Conservation (phyloP, 2,888 invertebrate species). For the Amiota minor region DNA sequence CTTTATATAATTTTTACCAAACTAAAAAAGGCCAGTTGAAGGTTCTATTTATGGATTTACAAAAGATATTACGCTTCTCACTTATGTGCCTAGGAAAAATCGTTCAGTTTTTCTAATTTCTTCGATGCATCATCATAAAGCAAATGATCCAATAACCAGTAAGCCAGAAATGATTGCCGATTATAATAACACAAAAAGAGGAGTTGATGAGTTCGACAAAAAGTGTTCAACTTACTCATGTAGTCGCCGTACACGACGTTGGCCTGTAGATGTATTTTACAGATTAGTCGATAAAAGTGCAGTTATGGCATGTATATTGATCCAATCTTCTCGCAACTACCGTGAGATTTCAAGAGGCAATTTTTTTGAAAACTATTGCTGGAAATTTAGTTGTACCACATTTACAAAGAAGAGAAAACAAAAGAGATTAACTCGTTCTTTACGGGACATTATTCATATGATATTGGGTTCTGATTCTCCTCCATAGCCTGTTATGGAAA, state of each 20-base stretch:
- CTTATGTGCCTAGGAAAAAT: neutral
- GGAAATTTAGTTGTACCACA: neutral
- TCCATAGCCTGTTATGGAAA: too few relatives aligned
- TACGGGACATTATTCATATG: constrained; percentile 1
- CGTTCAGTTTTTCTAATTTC: neutral
- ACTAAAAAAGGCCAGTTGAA: too few relatives aligned
- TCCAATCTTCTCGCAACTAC: constrained; percentile 36
- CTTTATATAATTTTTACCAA: too few relatives aligned
- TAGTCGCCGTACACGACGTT: constrained; percentile 39
- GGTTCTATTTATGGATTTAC: too few relatives aligned
- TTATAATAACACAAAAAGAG: constrained; percentile 38
- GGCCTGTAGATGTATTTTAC: constrained; percentile 26
- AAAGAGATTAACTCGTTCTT: neutral
- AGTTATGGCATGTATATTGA: constrained; percentile 30
- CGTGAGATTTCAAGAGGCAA: too few relatives aligned
- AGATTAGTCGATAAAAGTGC: constrained; percentile 33
- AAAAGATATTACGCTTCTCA: too few relatives aligned
- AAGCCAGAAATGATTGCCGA: constrained; percentile 39
- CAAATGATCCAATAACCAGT: constrained; percentile 28
- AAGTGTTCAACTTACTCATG: constrained; percentile 42
- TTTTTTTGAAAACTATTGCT: too few relatives aligned
- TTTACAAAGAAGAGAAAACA: too few relatives aligned
- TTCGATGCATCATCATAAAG: constrained; percentile 2
- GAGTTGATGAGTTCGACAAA: constrained; percentile 39
- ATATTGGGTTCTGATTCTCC: too few relatives aligned